Evolutionary conservation across 2,113 vertebrate genomes (phyloP).

Genomic region (Antechinus flavipes): DNA sequence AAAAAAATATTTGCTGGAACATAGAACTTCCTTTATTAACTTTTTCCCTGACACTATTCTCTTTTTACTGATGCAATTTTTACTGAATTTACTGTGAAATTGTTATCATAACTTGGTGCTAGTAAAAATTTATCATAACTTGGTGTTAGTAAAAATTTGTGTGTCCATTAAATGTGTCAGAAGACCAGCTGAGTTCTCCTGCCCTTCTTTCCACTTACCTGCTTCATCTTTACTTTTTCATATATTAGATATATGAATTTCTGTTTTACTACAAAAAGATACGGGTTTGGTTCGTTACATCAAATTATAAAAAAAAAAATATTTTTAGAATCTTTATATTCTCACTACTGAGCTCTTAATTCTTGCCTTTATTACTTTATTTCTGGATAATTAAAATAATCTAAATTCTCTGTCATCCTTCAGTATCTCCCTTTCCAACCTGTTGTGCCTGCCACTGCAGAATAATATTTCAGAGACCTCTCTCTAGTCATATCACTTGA

Average conservation of each 20-base stretch:
- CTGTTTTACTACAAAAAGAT: neutral
- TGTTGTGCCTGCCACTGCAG: neutral
- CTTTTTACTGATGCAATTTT: neutral
- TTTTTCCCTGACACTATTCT: neutral
- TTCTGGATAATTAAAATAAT: neutral
- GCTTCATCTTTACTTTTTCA: neutral
- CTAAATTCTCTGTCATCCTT: neutral
- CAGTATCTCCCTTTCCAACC: neutral
- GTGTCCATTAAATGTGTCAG: neutral
- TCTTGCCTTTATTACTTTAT: neutral
- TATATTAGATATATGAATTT: slow-evolving; percentile 9
- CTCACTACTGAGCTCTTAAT: neutral
- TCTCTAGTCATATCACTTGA: neutral
- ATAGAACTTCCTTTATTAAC: neutral
- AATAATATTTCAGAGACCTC: neutral
- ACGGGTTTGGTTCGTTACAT: neutral
- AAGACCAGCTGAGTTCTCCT: neutral
- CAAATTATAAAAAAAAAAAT: neutral
- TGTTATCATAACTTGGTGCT: neutral
- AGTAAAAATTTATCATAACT: neutral
- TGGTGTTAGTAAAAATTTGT: neutral
- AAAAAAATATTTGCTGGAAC: neutral
- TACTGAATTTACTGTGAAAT: neutral
- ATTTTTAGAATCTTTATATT: neutral
- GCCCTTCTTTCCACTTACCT: neutral